Evolutionary conservation across 1,140 invertebrate genomes (phyloP).

Genomic region (Meloidogyne exigua): DNA sequence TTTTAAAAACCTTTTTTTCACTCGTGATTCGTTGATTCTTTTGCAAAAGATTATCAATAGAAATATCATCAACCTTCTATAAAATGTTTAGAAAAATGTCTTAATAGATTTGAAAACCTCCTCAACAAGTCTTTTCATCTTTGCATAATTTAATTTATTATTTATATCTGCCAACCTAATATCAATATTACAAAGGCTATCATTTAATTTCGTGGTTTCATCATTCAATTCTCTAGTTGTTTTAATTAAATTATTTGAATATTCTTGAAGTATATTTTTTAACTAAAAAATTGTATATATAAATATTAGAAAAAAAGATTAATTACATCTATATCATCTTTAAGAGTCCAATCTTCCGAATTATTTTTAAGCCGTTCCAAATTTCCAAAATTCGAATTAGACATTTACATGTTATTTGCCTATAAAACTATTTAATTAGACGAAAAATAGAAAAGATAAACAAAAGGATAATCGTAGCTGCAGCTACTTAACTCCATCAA

Average conservation of each 20-base stretch:
- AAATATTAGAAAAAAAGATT: neutral
- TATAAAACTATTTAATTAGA: neutral
- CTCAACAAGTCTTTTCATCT: neutral
- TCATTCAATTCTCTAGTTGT: neutral
- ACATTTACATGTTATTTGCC: neutral
- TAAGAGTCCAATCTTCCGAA: neutral
- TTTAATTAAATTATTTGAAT: conserved; percentile 3
- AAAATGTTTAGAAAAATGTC: neutral
- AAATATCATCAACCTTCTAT: neutral
- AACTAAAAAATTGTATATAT: neutral
- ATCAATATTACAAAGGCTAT: neutral
- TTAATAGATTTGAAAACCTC: neutral
- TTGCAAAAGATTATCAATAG: neutral
- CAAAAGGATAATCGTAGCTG: neutral
- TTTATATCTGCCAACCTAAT: neutral
- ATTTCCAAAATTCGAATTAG: neutral
- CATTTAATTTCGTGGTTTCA: neutral
- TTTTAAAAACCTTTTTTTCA: neutral
- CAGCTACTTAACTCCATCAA: too few relatives aligned
- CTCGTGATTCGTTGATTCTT: neutral
- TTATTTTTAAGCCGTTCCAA: neutral
- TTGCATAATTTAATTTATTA: neutral
- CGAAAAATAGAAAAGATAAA: neutral
- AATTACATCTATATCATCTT: neutral
- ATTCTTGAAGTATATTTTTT: neutral